Evolutionary conservation across 2,113 vertebrate species (phyloP), one percentile per base, ranked within the genome.

Genomic region (Limnothrissa miodon): DNA sequence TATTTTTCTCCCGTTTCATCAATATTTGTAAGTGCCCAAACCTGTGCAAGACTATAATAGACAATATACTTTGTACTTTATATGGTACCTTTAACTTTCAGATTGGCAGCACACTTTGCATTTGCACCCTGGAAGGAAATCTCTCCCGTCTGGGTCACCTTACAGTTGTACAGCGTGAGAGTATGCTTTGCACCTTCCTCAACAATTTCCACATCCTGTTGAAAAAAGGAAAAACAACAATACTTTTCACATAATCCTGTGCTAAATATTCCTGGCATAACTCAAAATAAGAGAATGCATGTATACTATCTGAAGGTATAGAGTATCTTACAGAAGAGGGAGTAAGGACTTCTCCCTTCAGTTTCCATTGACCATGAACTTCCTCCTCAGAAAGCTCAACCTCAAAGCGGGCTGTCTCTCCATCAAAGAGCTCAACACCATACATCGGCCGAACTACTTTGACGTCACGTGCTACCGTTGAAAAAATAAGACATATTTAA

Each of bases 321-420:
- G n/a, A n/a, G n/a, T n/a, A n/a, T n/a, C 95, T 96, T 93, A 99
- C 98, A 53, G 96, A 90, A 15, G 98, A 98, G 80, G 96, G 93
- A 74, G 91, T 95, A 81, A 99, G 90, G 78, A 94, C 93, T 88
- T 98, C 95, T 89, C 94, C 97, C 21, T 99, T 99, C 87, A 99
- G 90, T 83, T 96, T 98, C 98, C 98, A 99, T 87, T 98, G 91
- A 81, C 96, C 96, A 9, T 93, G 96, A 45, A 99, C 93, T 85
- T 99, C 98, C 42, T 96, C 95, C 86, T 98, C 97, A 42, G 97
- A 98, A 92, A 99, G 96, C 91, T 99, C 97, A 81, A 97, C 95
- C 90, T 98, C 97, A 89, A 99, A 99, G 33, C 95, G 97, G 86
- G 98, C 98, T 5, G 97, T 99, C 95, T 99, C 98, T 45, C 97